Conservation (phyloP, 53 echinoderm and acorn worm species). For the Arbacia lixula region DNA sequence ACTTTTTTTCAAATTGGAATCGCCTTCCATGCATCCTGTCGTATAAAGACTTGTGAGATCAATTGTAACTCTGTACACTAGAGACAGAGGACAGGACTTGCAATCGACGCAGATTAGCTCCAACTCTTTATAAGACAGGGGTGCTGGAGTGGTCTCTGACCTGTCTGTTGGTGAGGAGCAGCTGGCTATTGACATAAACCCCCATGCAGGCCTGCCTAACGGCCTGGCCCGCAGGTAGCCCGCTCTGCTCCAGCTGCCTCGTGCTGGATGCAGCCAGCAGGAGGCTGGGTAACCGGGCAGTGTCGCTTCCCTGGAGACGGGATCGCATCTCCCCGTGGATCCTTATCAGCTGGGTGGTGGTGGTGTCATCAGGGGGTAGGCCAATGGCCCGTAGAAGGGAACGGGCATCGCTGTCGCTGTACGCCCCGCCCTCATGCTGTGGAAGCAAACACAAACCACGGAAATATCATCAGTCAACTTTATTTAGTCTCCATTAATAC, state of each 20-base stretch:
- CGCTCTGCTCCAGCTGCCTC: conserved; percentile 69
- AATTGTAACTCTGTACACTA: too few relatives aligned
- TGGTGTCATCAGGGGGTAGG: conserved; percentile 42
- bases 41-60: too few relatives aligned
- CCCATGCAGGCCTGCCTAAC: conserved; percentile 77
- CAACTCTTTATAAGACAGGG: too few relatives aligned
- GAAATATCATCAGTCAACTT: too few relatives aligned
- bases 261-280: conserved; percentile 81
- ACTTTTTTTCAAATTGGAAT: too few relatives aligned
- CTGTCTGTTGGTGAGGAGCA: conserved; percentile 82
- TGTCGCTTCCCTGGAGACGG: conserved; percentile 64
- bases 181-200: conserved; percentile 89
- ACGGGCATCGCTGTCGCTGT: conserved; percentile 61
- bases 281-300: conserved; percentile 69
- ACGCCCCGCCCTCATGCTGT: conserved; percentile 77
- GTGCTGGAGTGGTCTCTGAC: too few relatives aligned
- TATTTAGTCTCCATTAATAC: too few relatives aligned
- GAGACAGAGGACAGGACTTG: too few relatives aligned
- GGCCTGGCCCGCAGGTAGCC: conserved; percentile 53
- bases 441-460: not conserved
- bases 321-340: conserved; percentile 59
- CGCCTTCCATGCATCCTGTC: too few relatives aligned
- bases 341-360: conserved; percentile 44
- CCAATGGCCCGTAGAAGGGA: conserved; percentile 77
- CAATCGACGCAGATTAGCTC: too few relatives aligned